These are phyloP conservation scores for Drosophila watanabei DNA, from an alignment of 1,140 invertebrate species.

Conservation along the genomic window DNA sequence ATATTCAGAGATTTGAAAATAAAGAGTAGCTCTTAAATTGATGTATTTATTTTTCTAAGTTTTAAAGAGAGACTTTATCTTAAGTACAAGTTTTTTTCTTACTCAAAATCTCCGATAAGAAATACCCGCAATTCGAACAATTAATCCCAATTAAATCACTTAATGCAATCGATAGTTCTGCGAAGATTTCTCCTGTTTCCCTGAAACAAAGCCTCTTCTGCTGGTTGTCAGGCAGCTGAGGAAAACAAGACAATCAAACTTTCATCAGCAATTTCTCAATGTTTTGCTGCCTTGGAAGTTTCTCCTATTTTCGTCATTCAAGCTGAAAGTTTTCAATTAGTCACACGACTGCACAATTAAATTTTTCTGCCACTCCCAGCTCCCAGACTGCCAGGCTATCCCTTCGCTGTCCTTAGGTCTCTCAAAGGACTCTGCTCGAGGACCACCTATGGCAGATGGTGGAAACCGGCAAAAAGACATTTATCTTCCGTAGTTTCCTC, in stretches of 20 bases:
- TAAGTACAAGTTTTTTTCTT: too few relatives aligned
- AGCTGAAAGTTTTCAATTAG: constrained; percentile 80
- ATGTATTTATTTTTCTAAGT: too few relatives aligned
- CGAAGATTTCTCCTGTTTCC: constrained; percentile 9
- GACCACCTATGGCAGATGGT: constrained; percentile 24
- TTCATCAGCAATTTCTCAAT: constrained; percentile 47
- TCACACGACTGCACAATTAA: constrained; percentile 79
- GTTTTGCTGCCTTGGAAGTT: constrained; percentile 35
- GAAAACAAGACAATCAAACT: constrained; percentile 51
- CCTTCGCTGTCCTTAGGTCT: constrained; percentile 15
- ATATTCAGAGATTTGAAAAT: too few relatives aligned
- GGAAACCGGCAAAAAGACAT: constrained; percentile 45
- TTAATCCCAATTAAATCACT: constrained; percentile 28
- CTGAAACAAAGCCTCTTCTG: constrained; percentile 9
- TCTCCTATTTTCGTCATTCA: constrained; percentile 60
- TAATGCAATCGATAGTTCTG: constrained; percentile 43
- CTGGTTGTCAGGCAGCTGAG: constrained; percentile 22
- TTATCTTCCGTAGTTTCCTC: constrained; percentile 61
- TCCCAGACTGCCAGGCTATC: not conserved
- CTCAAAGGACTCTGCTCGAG: constrained; percentile 24
- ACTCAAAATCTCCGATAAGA: not conserved
- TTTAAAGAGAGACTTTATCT: too few relatives aligned
- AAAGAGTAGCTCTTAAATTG: too few relatives aligned
- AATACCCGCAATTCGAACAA: not conserved
- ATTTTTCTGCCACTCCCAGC: constrained; percentile 46